phyloP scores from a whole-genome alignment of 2,113 vertebrate genomes.

The Neomonachus schauinslandi region DNA sequence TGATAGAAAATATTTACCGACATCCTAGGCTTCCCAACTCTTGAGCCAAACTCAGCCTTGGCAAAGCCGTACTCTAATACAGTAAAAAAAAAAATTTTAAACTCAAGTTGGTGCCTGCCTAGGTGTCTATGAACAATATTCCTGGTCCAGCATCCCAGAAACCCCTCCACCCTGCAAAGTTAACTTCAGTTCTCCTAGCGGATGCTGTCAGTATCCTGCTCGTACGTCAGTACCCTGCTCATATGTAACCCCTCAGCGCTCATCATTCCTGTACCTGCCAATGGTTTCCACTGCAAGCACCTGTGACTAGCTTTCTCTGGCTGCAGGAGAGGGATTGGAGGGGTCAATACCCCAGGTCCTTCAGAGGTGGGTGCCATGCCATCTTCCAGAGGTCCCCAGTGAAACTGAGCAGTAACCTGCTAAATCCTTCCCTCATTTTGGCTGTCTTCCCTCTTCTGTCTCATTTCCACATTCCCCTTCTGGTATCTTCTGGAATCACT shows the following conservation, averaged over 20 bases:
- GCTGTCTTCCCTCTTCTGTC: not conserved
- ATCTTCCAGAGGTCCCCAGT: not conserved
- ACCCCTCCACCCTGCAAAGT: not conserved
- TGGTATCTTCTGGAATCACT: not conserved
- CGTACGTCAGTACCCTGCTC: too few species aligned
- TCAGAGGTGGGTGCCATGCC: not conserved
- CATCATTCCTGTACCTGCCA: not conserved
- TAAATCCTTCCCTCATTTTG: not conserved
- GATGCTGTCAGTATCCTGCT: not conserved
- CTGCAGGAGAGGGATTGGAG: not conserved
- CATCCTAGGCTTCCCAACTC: not conserved
- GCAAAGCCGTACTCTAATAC: not conserved
- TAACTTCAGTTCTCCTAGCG: not conserved
- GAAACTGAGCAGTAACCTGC: not conserved
- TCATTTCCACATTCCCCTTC: not conserved
- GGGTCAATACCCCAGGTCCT: not conserved
- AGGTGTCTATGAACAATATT: not conserved
- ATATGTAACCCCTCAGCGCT: not conserved
- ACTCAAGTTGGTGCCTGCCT: not conserved
- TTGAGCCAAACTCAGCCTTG: not conserved
- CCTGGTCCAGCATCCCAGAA: not conserved
- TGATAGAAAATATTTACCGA: not conserved
- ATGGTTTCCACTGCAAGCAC: not conserved
- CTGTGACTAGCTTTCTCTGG: not conserved
- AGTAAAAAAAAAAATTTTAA: not conserved